phyloP scores from a whole-genome alignment of 2,888 invertebrate genomes.

The Agrenia bidenticulata region DNA sequence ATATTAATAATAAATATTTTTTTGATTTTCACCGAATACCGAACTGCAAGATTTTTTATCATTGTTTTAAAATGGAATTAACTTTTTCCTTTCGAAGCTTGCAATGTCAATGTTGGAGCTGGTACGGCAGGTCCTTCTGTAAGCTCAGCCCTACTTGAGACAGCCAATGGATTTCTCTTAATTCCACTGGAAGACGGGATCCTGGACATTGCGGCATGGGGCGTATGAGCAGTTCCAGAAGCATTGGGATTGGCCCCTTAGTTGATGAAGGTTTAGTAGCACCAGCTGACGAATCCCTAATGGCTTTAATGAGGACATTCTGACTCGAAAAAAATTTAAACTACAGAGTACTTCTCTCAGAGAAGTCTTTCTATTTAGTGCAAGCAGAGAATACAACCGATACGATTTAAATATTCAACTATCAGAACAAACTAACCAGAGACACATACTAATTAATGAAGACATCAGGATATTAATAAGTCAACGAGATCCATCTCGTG shows the following conservation, averaged over 20 bases:
- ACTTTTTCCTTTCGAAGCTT: slow-evolving; percentile 26
- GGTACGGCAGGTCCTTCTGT: neutral
- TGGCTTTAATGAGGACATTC: slow-evolving; percentile 2
- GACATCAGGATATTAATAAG: too few species aligned
- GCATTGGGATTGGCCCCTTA: neutral
- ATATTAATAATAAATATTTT: too few species aligned
- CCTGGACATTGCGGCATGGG: slow-evolving; percentile 16
- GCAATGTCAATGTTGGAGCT: slow-evolving; percentile 14
- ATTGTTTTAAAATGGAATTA: neutral
- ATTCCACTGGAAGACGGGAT: slow-evolving; percentile 28
- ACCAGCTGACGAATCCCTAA: slow-evolving; percentile 22
- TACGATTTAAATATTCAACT: too few species aligned
- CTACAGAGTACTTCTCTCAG: too few species aligned
- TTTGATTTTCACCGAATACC: too few species aligned
- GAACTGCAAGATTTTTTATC: too few species aligned
- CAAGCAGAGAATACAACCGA: too few species aligned
- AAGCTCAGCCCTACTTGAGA: neutral
- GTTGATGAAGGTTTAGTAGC: slow-evolving; percentile 15
- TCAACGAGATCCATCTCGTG: too few species aligned
- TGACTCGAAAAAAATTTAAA: neutral
- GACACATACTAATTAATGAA: too few species aligned
- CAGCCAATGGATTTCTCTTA: slow-evolving; percentile 8
- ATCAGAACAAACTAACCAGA: too few species aligned
- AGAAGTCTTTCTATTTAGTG: too few species aligned
- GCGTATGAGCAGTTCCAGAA: neutral